These are phyloP conservation scores for Sphenopsis melanotis DNA, from an alignment of 2,797 vertebrate species.

Conservation along the genomic window DNA sequence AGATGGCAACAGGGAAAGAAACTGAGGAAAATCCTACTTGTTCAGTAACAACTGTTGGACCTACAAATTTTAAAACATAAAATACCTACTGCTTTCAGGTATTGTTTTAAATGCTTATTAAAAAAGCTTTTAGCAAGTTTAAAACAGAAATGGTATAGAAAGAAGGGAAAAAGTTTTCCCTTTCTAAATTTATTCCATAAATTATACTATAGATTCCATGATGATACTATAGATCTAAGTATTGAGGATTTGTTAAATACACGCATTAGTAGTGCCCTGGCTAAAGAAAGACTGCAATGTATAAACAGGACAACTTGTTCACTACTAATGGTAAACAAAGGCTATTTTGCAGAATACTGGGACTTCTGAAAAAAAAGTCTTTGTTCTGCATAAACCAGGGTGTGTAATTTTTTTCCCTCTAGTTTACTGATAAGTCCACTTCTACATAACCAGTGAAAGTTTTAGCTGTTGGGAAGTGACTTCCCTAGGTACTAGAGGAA, in stretches of 20 bases:
- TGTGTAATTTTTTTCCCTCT: neutral
- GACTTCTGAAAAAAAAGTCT: neutral
- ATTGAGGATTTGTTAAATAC: neutral
- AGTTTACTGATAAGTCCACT: neutral
- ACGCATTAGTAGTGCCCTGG: neutral
- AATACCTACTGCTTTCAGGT: neutral
- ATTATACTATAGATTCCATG: neutral
- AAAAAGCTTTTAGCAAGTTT: neutral
- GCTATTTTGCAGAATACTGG: neutral
- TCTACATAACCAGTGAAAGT: neutral
- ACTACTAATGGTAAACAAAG: neutral
- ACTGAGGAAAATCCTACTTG: neutral
- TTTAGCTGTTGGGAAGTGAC: neutral
- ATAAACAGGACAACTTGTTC: neutral
- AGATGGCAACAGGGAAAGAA: neutral
- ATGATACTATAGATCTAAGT: neutral
- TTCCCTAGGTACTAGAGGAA: neutral
- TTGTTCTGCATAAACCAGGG: neutral
- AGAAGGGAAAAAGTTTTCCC: neutral
- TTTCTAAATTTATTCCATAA: neutral
- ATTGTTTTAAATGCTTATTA: neutral
- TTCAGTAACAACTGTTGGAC: neutral
- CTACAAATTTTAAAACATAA: neutral
- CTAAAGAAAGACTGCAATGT: neutral
- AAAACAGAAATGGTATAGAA: neutral